These are phyloP conservation scores for Cosmia trapezina DNA, from an alignment of 2,888 invertebrate genomes.

Conservation along the genomic window DNA sequence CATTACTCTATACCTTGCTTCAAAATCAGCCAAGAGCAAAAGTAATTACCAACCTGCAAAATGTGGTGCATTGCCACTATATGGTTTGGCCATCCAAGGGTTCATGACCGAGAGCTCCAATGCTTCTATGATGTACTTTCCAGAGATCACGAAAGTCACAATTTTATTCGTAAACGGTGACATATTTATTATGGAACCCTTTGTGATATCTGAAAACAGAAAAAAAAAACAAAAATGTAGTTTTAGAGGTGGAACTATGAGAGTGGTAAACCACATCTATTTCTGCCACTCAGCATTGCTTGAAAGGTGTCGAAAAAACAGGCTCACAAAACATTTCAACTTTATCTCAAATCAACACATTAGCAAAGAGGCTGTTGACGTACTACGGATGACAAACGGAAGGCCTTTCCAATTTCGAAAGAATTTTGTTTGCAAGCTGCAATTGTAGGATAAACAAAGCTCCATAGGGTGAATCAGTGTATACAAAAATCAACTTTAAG, in stretches of 20 bases:
- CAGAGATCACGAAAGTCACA: slow-evolving; percentile 92
- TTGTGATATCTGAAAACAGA: slow-evolving; percentile 91
- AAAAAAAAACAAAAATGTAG: background rate
- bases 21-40: background rate
- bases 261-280: background rate
- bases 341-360: background rate
- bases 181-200: slow-evolving; percentile 92
- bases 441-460: too few relatives aligned
- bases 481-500: too few relatives aligned
- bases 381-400: background rate
- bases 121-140: slow-evolving; percentile 91
- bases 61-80: slow-evolving; percentile 88
- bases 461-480: too few relatives aligned
- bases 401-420: too few relatives aligned
- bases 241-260: background rate
- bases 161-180: slow-evolving; percentile 94
- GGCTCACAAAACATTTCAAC: background rate
- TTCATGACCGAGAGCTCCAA: slow-evolving; percentile 84
- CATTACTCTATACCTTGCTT: background rate
- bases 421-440: too few relatives aligned
- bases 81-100: slow-evolving; percentile 75
- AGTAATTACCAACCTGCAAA: slow-evolving; percentile 83
- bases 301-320: background rate
- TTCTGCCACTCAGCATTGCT: too few relatives aligned
- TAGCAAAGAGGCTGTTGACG: background rate